phyloP scores from a whole-genome alignment of 2,797 vertebrate species.

The Scarus forsteni region DNA sequence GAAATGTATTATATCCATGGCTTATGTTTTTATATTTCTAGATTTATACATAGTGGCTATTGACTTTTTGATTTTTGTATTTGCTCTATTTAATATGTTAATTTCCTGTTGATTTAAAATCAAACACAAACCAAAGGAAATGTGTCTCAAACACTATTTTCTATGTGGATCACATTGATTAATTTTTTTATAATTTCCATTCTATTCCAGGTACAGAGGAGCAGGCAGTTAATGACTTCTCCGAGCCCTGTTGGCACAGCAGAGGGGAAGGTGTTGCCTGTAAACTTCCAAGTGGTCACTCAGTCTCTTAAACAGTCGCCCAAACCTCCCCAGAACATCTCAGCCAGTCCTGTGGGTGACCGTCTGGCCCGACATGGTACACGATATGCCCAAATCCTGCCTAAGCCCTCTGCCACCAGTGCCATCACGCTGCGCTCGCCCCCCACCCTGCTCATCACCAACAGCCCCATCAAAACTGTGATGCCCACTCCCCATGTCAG shows the following conservation, averaged over 20 bases:
- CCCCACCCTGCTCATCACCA: slow-evolving; percentile 96
- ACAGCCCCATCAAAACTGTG: slow-evolving; percentile 98
- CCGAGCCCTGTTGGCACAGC: slow-evolving; percentile 92
- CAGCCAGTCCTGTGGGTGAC: slow-evolving; percentile 96
- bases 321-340: slow-evolving; percentile 94
- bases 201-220: slow-evolving; percentile 90
- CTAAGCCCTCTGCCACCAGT: slow-evolving; percentile 95
- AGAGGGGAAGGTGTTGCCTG: slow-evolving; percentile 95
- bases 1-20: no score
- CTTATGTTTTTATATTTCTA: no score
- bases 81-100: neutral
- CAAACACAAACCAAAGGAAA: neutral
- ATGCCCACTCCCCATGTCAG: slow-evolving; percentile 94
- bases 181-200: neutral
- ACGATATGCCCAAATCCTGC: slow-evolving; percentile 96
- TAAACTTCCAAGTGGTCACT: slow-evolving; percentile 98
- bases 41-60: no score
- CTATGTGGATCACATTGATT: slow-evolving; percentile 5
- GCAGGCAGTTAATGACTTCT: slow-evolving; percentile 95
- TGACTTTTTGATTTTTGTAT: no score
- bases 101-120: neutral
- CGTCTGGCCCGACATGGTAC: slow-evolving; percentile 90
- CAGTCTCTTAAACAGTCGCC: slow-evolving; percentile 97
- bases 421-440: slow-evolving; percentile 97
- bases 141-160: no score